Evolutionary conservation across 2,888 invertebrate species (phyloP).

Genomic region (Brenthis daphne): DNA sequence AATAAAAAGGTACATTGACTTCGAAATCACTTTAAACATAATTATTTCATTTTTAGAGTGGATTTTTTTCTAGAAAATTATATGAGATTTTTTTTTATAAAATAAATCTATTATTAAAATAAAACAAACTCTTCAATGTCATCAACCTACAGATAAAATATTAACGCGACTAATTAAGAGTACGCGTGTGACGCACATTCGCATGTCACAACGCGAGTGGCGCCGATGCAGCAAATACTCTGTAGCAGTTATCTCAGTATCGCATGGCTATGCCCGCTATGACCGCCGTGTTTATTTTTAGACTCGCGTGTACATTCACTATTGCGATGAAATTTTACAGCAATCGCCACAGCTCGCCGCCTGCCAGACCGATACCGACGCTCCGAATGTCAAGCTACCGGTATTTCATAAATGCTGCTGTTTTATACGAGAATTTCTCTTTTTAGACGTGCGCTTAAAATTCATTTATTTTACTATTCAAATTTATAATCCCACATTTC

Average conservation of each 20-base stretch:
- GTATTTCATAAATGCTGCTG: slow-evolving; percentile 75
- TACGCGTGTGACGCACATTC: slow-evolving; percentile 56
- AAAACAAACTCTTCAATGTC: too few species aligned
- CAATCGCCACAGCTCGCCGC: slow-evolving; percentile 53
- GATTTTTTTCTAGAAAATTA: too few species aligned
- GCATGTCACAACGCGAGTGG: slow-evolving; percentile 59
- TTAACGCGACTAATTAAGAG: slow-evolving; percentile 61
- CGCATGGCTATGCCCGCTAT: slow-evolving; percentile 71
- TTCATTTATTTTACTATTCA: slow-evolving; percentile 56
- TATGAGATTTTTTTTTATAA: too few species aligned
- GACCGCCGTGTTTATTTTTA: slow-evolving; percentile 76
- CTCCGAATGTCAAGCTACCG: slow-evolving; percentile 71
- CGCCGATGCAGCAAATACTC: slow-evolving; percentile 56
- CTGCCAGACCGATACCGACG: slow-evolving; percentile 65
- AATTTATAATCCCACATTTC: slow-evolving; percentile 53
- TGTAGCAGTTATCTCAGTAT: slow-evolving; percentile 71
- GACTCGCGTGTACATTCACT: slow-evolving; percentile 72
- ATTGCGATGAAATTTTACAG: slow-evolving; percentile 75
- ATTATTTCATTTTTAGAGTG: too few species aligned
- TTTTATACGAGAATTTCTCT: slow-evolving; percentile 68
- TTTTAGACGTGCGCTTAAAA: slow-evolving; percentile 64
- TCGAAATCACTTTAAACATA: too few species aligned
- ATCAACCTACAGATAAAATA: slow-evolving; percentile 45
- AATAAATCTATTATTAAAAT: too few species aligned
- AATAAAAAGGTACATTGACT: too few species aligned